Evolutionary conservation across 2,113 vertebrate species (phyloP).

Genomic region (Sialia sialis): DNA sequence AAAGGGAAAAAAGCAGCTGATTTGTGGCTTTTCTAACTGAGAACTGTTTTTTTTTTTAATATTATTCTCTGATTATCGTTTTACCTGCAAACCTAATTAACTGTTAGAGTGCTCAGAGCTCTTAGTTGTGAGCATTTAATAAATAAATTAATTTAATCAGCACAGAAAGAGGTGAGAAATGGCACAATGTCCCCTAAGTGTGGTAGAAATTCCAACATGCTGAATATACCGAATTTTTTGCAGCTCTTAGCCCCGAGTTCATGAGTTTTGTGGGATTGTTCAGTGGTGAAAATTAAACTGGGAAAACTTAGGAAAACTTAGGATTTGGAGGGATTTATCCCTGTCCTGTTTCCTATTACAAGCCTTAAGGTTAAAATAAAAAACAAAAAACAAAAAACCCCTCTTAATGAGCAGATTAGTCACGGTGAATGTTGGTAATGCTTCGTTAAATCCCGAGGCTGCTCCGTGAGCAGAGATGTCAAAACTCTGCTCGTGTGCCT

Average conservation of each 20-base stretch:
- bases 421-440: background rate
- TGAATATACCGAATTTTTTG: background rate
- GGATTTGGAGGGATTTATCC: background rate
- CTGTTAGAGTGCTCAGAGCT: background rate
- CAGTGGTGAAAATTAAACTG: background rate
- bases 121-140: background rate
- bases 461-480: background rate
- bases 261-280: background rate
- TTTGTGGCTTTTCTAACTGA: background rate
- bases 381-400: background rate
- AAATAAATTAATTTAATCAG: background rate
- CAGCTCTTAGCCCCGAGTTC: background rate
- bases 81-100: constrained; percentile 16
- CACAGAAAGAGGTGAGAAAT: background rate
- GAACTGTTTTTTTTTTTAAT: background rate
- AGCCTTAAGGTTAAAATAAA: background rate
- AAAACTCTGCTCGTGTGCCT: background rate
- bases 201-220: background rate
- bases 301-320: background rate
- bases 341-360: background rate
- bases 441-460: background rate
- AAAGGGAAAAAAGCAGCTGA: background rate
- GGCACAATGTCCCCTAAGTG: background rate
- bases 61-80: background rate
- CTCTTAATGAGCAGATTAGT: background rate